Evolutionary conservation across 2,888 invertebrate species (phyloP).

Genomic region (Machimus atricapillus): DNA sequence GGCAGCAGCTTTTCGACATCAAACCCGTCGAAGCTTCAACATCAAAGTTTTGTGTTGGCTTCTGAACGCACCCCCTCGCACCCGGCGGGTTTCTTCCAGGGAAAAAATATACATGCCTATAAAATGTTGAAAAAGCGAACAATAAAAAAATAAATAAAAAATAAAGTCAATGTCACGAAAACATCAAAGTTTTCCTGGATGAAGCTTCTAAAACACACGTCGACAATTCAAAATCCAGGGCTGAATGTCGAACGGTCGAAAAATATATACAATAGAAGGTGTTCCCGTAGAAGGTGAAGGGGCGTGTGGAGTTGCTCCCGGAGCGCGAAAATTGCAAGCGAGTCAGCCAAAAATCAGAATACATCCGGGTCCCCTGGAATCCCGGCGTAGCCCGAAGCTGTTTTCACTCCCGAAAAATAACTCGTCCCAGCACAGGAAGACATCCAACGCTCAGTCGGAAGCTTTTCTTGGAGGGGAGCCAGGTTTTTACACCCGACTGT

Average conservation of each 20-base stretch:
- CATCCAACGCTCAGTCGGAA: neutral
- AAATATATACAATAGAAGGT: neutral
- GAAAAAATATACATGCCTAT: neutral
- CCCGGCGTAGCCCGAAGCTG: neutral
- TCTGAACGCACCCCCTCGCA: neutral
- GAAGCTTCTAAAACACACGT: neutral
- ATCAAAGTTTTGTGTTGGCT: neutral
- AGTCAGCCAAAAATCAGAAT: neutral
- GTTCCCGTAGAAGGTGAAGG: neutral
- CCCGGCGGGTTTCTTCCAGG: neutral
- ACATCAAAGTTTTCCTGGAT: neutral
- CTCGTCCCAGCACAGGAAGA: neutral
- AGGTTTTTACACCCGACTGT: neutral
- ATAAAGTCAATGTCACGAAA: neutral
- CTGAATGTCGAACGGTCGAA: neutral
- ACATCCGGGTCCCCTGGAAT: neutral
- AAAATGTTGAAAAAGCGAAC: neutral
- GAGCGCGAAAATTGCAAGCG: neutral
- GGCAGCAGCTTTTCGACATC: constrained; percentile 3
- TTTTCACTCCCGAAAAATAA: neutral
- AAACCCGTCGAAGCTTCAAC: neutral
- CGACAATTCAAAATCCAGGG: neutral
- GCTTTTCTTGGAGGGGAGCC: constrained; percentile 8
- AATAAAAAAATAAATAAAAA: neutral
- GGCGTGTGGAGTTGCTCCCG: neutral